Evolutionary conservation across 2,888 invertebrate species (phyloP).

Genomic region (Ctena decussata): DNA sequence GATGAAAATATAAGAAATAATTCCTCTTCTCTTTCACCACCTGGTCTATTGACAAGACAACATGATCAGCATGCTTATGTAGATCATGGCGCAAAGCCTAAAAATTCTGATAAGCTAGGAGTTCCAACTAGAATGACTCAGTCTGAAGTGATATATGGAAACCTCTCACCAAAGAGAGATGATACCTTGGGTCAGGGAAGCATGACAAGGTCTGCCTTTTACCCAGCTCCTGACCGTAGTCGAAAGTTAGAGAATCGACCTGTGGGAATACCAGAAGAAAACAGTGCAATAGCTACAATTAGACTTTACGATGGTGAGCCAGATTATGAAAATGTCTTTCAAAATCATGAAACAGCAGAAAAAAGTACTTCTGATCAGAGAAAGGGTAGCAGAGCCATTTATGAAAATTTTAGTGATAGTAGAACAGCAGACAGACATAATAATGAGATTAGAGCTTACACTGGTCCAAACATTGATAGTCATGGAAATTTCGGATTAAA

Average conservation of each 20-base stretch:
- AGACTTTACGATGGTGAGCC: slow-evolving; percentile 27
- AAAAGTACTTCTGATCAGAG: slow-evolving; percentile 2
- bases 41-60: background rate
- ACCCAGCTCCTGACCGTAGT: slow-evolving; percentile 5
- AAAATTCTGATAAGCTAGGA: background rate
- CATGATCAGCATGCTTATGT: background rate
- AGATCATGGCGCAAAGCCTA: background rate
- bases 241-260: background rate
- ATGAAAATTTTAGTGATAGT: background rate
- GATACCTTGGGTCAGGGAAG: background rate
- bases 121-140: slow-evolving; percentile 54
- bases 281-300: background rate
- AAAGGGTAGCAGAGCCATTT: background rate
- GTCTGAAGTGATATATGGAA: slow-evolving; percentile 45
- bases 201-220: slow-evolving; percentile 22
- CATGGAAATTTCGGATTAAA: slow-evolving; percentile 13
- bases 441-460: background rate
- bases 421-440: background rate
- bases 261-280: background rate
- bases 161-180: background rate
- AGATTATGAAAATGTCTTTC: slow-evolving; percentile 60
- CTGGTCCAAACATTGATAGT: background rate
- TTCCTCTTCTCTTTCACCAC: background rate
- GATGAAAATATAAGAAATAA: background rate
- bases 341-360: slow-evolving; percentile 14